phyloP scores from a whole-genome alignment of 30 jellyfish, hydroid and myxozoan species.

The Rhopilema esculentum region DNA sequence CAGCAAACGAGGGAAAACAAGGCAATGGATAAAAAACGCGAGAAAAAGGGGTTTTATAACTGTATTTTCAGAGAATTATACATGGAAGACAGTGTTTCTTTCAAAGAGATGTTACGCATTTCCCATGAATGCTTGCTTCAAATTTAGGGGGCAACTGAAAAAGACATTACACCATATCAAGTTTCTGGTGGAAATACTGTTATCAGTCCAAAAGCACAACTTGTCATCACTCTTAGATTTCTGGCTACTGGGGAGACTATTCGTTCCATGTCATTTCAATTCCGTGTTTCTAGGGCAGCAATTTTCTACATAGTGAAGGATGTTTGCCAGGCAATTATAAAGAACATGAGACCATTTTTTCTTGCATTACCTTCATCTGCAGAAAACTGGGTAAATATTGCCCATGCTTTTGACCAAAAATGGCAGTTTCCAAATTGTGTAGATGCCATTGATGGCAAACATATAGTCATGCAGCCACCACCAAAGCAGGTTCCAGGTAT shows the following conservation, averaged over 20 bases:
- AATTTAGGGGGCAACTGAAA: neutral
- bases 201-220: conserved; percentile 6
- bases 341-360: neutral
- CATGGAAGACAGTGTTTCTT: conserved; percentile 24
- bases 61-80: conserved; percentile 48
- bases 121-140: neutral
- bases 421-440: conserved; percentile 17
- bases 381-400: neutral
- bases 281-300: conserved; percentile 5
- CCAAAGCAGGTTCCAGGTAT: conserved; percentile 17
- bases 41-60: conserved; percentile 23
- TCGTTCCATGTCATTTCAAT: neutral
- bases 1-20: conserved; percentile 6
- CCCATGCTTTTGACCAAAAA: neutral
- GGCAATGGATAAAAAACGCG: conserved; percentile 26
- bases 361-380: neutral
- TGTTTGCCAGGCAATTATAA: neutral
- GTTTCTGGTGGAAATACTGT: neutral
- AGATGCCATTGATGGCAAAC: conserved; percentile 15
- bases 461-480: conserved; percentile 25
- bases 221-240: neutral
- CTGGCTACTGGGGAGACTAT: neutral
- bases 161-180: neutral
- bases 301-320: neutral
- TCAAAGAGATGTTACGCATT: conserved; percentile 48